Evolutionary conservation across 1,140 invertebrate genomes (phyloP), one percentile per base, ranked within the genome.

Genomic region (Spodoptera frugiperda): DNA sequence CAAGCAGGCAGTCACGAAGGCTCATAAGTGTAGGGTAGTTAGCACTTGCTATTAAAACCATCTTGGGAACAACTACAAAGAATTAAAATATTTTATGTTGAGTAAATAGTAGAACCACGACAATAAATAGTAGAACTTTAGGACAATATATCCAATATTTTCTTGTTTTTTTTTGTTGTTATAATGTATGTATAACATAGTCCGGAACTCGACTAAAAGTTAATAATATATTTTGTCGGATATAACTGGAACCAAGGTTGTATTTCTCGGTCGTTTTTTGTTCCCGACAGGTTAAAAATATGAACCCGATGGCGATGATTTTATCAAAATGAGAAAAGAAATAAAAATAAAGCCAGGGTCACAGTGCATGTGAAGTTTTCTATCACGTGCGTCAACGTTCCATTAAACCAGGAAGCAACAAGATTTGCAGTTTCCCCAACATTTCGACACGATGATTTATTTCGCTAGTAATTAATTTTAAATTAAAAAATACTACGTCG

Each of bases 381-480:
- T 80, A 83, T 82, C 77, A 79, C 78, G 74, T 81, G 78, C 77
- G 82, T 87, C 83, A 89, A 83, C 84, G 83, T 77, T 81, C 78
- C 77, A 86, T 81, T 87, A 84, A 85, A 85, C 82, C 72, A 48
- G 74, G 54, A 81, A 75, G 65, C 80, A 80, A 85, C 75, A 72
- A 75, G 19, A 76, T 70, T 80, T 75, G 71, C 59, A 63, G 74
- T 33, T 79, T 67, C 25, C 76, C 68, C 46, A 59, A 75, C 21
- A 51, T 59, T 70, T 53, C 15, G 25, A 63, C 67, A 15, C 14
- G 25, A 54, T 53, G 49, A 53, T 70, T 39, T 71, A 71, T 71
- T 71, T 68, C 17, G 17, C 44, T 51, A 53, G 25, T 76, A 44
- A 78, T 73, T 73, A 73, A 78, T 78, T 73, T 78, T 49, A 73